These are phyloP conservation scores for Drosophila subquinaria DNA, from an alignment of 2,888 invertebrate genomes.

Conservation along the genomic window DNA sequence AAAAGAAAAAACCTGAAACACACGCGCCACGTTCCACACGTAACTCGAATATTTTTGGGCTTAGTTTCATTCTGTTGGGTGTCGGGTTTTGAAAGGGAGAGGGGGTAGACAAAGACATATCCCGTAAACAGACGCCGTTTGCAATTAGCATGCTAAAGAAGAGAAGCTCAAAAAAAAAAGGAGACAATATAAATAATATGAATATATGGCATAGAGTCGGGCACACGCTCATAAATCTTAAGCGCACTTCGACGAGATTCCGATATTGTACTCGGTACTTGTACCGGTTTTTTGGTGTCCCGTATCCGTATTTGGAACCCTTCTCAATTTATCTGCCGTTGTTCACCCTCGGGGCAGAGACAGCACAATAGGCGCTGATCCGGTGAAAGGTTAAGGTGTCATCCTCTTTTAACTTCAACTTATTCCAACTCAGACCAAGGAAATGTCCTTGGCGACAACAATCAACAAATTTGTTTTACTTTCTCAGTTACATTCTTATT, in stretches of 20 bases:
- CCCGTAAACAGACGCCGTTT: conserved; percentile 63
- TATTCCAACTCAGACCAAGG: conserved; percentile 3
- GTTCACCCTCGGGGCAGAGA: conserved; percentile 15
- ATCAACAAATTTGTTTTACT: conserved; percentile 79
- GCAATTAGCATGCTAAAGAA: conserved; percentile 75
- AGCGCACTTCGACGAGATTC: conserved; percentile 53
- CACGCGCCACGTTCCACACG: conserved; percentile 74
- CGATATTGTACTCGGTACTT: conserved; percentile 26
- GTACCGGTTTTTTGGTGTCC: conserved; percentile 52
- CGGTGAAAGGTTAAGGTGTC: conserved; percentile 77
- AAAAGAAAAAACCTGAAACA: conserved; percentile 56
- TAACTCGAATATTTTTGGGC: conserved; percentile 56
- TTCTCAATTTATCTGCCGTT: conserved; percentile 43
- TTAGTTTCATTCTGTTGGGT: conserved; percentile 33
- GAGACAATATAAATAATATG: conserved; percentile 58
- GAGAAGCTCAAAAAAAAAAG: neutral
- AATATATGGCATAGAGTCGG: conserved; percentile 51
- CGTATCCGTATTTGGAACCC: conserved; percentile 55
- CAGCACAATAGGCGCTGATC: conserved; percentile 51
- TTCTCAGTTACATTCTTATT: conserved; percentile 48
- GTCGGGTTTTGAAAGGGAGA: conserved; percentile 10
- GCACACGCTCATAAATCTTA: conserved; percentile 72
- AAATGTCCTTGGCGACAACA: conserved; percentile 56
- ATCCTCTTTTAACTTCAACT: conserved; percentile 42
- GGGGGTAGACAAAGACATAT: conserved; percentile 30